Percentiles rank a stretch among this genome's conserved stretches.
phyloP scores from a whole-genome alignment of 2,888 invertebrate genomes.

The Eristalinus aeneus region DNA sequence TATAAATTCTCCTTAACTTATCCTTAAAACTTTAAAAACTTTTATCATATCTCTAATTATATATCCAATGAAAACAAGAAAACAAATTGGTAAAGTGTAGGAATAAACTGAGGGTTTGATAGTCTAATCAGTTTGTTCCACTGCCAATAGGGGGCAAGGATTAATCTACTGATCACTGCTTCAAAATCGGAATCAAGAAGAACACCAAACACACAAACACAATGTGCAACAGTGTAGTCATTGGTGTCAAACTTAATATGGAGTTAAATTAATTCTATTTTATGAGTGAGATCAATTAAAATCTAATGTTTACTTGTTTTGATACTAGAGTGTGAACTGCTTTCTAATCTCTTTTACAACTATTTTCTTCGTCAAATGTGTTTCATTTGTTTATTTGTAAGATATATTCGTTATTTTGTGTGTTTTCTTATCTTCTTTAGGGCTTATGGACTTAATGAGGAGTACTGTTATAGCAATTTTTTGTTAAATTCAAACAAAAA shows the following conservation, averaged over 20 bases:
- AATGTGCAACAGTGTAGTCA: not conserved
- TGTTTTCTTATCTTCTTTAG: conserved; percentile 25
- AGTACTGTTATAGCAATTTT: not conserved
- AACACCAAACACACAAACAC: not conserved
- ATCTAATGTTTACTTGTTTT: conserved; percentile 40
- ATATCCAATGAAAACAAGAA: conserved; percentile 37
- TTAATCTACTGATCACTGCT: conserved; percentile 8
- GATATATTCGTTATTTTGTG: conserved; percentile 30
- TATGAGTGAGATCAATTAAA: conserved; percentile 68
- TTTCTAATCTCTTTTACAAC: conserved; percentile 21
- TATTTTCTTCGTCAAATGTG: conserved; percentile 12
- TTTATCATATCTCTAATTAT: conserved; percentile 25
- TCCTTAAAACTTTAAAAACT: conserved; percentile 54
- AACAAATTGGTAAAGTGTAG: conserved; percentile 11
- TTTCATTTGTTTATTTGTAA: conserved; percentile 19
- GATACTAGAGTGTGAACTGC: not conserved
- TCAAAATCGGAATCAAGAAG: not conserved
- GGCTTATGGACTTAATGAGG: conserved; percentile 5
- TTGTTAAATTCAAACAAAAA: not conserved
- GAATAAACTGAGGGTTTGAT: not conserved
- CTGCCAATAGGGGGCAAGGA: not conserved
- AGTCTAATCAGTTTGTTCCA: conserved; percentile 2
- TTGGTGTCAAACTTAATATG: conserved; percentile 22
- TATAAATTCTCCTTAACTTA: conserved; percentile 69
- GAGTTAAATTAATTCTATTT: conserved; percentile 33